Evolutionary conservation across 1,140 invertebrate genomes (phyloP).

Genomic region (Drosophila nigrodunni): DNA sequence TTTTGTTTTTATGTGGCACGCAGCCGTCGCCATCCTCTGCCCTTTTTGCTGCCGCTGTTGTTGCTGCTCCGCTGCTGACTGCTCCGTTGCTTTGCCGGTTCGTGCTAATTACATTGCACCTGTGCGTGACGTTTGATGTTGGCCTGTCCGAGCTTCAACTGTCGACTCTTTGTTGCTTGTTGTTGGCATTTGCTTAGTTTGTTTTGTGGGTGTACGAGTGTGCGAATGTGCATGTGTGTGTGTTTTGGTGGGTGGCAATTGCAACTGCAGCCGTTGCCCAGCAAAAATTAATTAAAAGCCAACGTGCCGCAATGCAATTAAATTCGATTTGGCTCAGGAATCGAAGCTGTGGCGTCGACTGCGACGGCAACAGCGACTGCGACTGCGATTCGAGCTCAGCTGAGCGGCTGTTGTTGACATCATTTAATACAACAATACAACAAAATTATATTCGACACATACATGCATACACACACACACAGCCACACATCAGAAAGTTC

Average conservation of each 20-base stretch:
- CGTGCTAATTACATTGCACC: conserved; percentile 82
- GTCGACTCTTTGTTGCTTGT: conserved; percentile 54
- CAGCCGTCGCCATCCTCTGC: conserved; percentile 33
- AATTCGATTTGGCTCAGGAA: conserved; percentile 75
- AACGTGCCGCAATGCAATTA: conserved; percentile 82
- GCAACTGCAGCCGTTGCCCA: conserved; percentile 45
- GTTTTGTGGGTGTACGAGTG: conserved; percentile 44
- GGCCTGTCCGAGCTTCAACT: conserved; percentile 68
- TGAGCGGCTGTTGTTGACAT: conserved; percentile 80
- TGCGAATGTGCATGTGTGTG: conserved; percentile 6
- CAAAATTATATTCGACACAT: conserved; percentile 76
- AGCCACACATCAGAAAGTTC: conserved; percentile 55
- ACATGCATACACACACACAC: conserved; percentile 35
- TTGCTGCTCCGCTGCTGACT: neutral
- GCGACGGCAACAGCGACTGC: conserved; percentile 30
- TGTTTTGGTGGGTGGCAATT: conserved; percentile 2
- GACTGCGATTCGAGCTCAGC: conserved; percentile 56
- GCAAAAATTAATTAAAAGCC: conserved; percentile 82
- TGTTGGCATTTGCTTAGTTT: conserved; percentile 62
- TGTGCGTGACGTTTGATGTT: conserved; percentile 81
- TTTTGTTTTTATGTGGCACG: conserved; percentile 75
- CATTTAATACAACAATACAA: conserved; percentile 80
- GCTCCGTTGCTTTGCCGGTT: conserved; percentile 64
- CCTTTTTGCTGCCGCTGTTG: conserved; percentile 14
- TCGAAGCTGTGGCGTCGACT: conserved; percentile 41